Evolutionary conservation across 1,140 invertebrate species (phyloP).

Genomic region (Harlomillsia oculata): DNA sequence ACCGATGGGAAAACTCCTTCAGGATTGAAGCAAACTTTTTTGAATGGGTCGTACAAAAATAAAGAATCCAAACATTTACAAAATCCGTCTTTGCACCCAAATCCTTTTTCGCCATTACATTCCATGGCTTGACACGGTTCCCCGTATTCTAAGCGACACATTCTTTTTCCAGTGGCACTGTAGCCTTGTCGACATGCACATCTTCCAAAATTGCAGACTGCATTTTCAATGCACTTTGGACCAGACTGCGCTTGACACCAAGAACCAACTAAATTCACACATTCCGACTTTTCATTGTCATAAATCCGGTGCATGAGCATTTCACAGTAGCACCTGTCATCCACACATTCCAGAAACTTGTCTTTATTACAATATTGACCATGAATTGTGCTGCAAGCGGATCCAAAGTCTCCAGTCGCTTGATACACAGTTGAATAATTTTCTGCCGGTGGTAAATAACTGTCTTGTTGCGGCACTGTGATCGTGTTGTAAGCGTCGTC

Average conservation of each 20-base stretch:
- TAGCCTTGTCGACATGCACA: constrained; percentile 12
- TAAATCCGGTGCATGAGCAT: constrained; percentile 5
- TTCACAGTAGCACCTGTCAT: constrained; percentile 14
- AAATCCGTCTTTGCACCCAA: constrained; percentile 8
- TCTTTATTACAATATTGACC: background rate
- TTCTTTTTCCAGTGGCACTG: background rate
- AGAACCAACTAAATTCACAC: constrained; percentile 13
- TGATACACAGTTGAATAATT: too few species aligned
- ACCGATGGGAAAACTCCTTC: constrained; percentile 11
- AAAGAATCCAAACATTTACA: constrained; percentile 15
- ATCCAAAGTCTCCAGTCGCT: too few species aligned
- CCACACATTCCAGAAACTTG: constrained; percentile 1
- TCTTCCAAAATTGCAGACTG: constrained; percentile 8
- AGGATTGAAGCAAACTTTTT: constrained; percentile 6
- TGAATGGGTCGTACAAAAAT: constrained; percentile 4
- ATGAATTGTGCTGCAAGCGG: too few species aligned
- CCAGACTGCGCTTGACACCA: background rate
- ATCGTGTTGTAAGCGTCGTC: too few species aligned
- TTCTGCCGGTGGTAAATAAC: too few species aligned
- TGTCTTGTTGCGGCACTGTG: too few species aligned
- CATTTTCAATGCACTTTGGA: constrained; percentile 3
- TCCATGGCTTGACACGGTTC: background rate
- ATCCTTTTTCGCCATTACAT: constrained; percentile 14
- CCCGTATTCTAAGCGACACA: background rate
- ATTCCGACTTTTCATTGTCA: background rate